These are phyloP conservation scores for Danaus plexippus DNA, from an alignment of 1,140 invertebrate species.

Conservation along the genomic window DNA sequence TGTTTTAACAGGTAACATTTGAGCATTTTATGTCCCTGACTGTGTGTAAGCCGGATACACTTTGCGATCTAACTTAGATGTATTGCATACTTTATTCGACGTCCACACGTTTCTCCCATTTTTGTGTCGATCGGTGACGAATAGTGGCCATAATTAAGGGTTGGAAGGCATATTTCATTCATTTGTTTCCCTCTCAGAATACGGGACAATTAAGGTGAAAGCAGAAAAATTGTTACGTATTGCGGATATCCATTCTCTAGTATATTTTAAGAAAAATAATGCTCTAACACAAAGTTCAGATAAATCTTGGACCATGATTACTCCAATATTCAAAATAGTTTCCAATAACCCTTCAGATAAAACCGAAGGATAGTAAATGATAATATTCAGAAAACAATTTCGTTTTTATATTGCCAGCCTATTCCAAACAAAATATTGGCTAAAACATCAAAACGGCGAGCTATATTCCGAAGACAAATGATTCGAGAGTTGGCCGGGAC, in stretches of 20 bases:
- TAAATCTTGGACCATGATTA: no score
- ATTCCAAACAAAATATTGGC: no score
- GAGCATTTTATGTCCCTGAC: no score
- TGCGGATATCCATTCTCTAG: no score
- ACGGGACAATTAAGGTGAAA: not conserved
- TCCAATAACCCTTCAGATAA: no score
- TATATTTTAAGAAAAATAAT: not conserved
- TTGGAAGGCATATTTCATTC: conserved; percentile 18
- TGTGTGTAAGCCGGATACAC: no score
- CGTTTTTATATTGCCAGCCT: no score
- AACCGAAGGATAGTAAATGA: no score
- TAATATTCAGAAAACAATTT: no score
- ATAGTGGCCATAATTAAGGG: conserved; percentile 20
- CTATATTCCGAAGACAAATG: conserved; percentile 16
- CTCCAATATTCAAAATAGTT: no score
- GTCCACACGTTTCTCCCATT: conserved; percentile 20
- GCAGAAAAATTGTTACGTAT: conserved; percentile 2
- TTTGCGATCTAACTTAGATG: conserved; percentile 13
- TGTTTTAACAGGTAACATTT: no score
- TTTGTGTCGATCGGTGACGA: conserved; percentile 17
- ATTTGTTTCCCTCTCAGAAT: conserved; percentile 10
- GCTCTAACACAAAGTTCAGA: not conserved
- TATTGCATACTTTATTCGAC: conserved; percentile 18
- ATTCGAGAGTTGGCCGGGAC: conserved; percentile 11
- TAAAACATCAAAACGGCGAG: no score